Evolutionary conservation across 2,113 vertebrate genomes (phyloP).

Genomic region (Phyllostomus hastatus): DNA sequence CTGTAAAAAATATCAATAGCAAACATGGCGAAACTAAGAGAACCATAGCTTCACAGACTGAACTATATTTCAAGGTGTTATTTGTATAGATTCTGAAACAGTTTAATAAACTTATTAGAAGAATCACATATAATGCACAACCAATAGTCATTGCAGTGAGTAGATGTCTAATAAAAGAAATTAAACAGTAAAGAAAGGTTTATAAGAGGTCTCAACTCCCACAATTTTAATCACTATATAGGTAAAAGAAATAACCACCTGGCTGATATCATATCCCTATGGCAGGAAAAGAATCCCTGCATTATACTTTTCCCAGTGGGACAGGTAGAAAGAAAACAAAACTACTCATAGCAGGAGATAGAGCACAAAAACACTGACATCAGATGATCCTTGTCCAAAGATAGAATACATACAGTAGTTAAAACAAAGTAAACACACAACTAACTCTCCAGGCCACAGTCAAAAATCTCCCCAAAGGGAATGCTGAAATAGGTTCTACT

Average conservation of each 20-base stretch:
- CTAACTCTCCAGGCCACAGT: conserved; percentile 98
- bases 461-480: conserved; percentile 93
- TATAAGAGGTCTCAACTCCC: conserved; percentile 95
- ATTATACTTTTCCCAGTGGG: conserved; percentile 99
- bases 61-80: conserved; percentile 92
- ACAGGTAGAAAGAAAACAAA: conserved; percentile 97
- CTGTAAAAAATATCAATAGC: conserved; percentile 90
- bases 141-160: conserved; percentile 96
- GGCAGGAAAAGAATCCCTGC: conserved; percentile 97
- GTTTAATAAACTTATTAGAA: background rate
- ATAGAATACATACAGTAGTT: conserved; percentile 91
- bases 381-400: conserved; percentile 90
- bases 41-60: conserved; percentile 90
- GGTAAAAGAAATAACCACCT: conserved; percentile 97
- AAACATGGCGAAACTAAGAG: conserved; percentile 92
- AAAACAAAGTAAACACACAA: conserved; percentile 94
- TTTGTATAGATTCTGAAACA: conserved; percentile 86
- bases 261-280: conserved; percentile 98
- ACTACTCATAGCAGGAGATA: conserved; percentile 96
- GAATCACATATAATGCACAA: conserved; percentile 51
- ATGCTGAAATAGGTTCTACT: conserved; percentile 96
- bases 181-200: conserved; percentile 82
- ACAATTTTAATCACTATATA: conserved; percentile 95
- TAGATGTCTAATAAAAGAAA: conserved; percentile 91
- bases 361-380: conserved; percentile 90